Evolutionary conservation across 2,113 vertebrate species (phyloP), one percentile per base, ranked within the genome.

Genomic region (Oryzias javanicus): DNA sequence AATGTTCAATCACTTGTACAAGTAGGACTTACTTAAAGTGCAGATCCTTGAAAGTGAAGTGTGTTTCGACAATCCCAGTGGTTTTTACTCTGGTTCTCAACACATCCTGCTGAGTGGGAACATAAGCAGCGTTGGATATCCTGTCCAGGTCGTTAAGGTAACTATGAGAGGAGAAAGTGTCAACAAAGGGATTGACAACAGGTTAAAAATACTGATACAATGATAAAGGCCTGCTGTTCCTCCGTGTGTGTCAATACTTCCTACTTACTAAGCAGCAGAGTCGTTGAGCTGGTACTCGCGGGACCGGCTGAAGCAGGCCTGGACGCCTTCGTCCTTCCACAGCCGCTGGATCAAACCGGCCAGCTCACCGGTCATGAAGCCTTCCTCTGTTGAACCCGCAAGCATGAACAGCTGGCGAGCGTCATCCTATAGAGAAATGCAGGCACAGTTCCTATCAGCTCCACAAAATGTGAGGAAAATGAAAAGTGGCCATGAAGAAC

Each of bases 11-110:
- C 25, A 27, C 25, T 49, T 47, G 41, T 17, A 14, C 14, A 6
- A 16, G 46, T 22, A 61, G 48, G 35, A 91, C 95, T 94, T 82
- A 98, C 97, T 99, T 99, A 89, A 99, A 99, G 86, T 98, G 97
- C 81, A 99, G 94, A 83, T 98, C 97, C 89, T 99, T 99, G 91
- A 99, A 99, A 69, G 97, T 98, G 80, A 99, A 99, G 86, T 99
- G 97, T 15, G 96, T 99, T 89, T 98, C 97, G 81, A 99, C 97
- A 75, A 99, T 99, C 78, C 97, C 97, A 46, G 97, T 99, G 45
- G 97, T 99, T 92, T 99, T 99, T 83, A 99, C 97, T 88, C 97
- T 92, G 77, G 96, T 98, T 85, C 97, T 93, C 80, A 99, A 92
- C 73, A 99, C 96, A 10, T 99, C 97, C 85, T 99, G 97, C 62